Evolutionary conservation across 2,113 vertebrate species (phyloP).

Genomic region (Malaclemys terrapin): DNA sequence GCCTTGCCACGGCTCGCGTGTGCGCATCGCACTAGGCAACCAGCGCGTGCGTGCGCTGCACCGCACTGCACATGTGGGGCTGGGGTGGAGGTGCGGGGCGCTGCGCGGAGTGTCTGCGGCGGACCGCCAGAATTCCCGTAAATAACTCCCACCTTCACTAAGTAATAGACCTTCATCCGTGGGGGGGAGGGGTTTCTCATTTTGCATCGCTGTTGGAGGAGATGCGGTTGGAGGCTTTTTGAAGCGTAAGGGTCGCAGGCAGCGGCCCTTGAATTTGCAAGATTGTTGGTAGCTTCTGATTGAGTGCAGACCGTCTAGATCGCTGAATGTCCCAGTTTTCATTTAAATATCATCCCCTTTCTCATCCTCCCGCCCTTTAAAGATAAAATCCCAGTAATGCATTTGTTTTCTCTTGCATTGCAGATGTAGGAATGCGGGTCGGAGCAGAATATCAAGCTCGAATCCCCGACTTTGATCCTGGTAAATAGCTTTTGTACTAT

Average conservation of each 20-base stretch:
- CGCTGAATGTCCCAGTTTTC: not conserved
- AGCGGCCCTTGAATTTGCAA: not conserved
- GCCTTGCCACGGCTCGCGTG: not conserved
- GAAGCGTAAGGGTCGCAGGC: not conserved
- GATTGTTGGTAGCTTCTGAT: not conserved
- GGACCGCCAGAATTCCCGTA: not conserved
- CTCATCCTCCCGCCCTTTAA: not conserved
- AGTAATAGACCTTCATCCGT: not conserved
- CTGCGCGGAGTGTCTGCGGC: not conserved
- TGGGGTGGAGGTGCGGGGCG: not conserved
- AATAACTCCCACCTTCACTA: not conserved
- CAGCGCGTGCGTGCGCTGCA: not conserved
- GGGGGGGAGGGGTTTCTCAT: not conserved
- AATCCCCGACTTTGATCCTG: conserved; percentile 94
- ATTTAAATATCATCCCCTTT: not conserved
- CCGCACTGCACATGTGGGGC: not conserved
- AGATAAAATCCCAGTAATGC: not conserved
- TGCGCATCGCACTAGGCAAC: not conserved
- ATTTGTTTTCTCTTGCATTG: conserved; percentile 68
- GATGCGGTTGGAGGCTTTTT: not conserved
- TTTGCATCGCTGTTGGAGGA: not conserved
- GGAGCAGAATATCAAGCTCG: conserved; percentile 94
- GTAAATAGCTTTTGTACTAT: conserved; percentile 76
- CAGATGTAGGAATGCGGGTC: conserved; percentile 98
- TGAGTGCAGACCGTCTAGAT: not conserved